Base-by-base conservation (phyloP, 35 echinoderm and acorn worm species). In the Lytechinus pictus region DNA sequence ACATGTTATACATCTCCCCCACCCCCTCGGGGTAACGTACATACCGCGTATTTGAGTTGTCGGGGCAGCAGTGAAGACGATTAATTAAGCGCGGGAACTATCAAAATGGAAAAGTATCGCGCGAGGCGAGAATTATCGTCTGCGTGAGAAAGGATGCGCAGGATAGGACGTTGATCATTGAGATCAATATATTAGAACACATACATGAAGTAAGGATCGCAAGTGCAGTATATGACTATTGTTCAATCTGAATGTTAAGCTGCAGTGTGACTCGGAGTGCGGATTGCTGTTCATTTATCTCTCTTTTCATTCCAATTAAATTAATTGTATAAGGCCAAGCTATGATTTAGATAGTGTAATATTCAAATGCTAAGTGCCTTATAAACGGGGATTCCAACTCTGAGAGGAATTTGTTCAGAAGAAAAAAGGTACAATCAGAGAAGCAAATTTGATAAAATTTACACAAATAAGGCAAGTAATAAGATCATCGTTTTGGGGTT, bases 11-110 rank as follows among this genome's bases (percentile, higher is more conserved):
- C 66, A 79, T 79, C 66, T 79, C 66, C 66, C 66, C 66, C 66
- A 79, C 66, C 66, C 66, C 66, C 66, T 79, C 66, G 66, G 66
- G 33, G 66, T 79, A 79, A 79, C 12, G 8, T 79, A 79, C 66
- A 79, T 79, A 79, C 66, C 66, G 66, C 2, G 66, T 79, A 79
- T 44, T 44, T 44, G 33, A 44, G 56, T 13, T 58, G 56, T 58
- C 56, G 56, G 9, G 56, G 56, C 56, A 58, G 56, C 2, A 79
- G 66, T 24, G 33, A 44, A 79, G 66, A 79, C 66, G 66, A 79
- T 79, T 79, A 79, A 79, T 79, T 79, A 79, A 79, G 66, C 66
- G 66, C 66, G 66, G 66, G 66, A 79, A 79, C 66, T 79, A 79
- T 79, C 66, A 79, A 24, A 60, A 19, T 6, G 66, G 21, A 24